These are phyloP conservation scores for Caenorhabditis auriculariae DNA, from an alignment of 2,888 invertebrate genomes.

Conservation along the genomic window DNA sequence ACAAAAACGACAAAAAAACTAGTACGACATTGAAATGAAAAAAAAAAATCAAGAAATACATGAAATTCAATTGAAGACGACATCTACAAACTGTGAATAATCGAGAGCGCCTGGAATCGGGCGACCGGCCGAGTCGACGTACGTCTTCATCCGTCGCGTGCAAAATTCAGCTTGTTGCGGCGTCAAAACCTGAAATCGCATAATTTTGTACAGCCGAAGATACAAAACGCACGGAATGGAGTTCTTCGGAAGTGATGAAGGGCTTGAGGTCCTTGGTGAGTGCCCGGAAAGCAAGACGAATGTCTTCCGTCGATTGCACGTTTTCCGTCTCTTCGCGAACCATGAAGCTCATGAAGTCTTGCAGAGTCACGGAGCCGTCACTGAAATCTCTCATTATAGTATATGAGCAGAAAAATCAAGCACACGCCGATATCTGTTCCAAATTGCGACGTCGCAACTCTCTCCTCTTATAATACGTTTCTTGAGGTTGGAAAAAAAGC, in stretches of 20 bases:
- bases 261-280: constrained; percentile 92
- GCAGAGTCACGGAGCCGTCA: constrained; percentile 94
- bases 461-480: no score
- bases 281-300: constrained; percentile 98
- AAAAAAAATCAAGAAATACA: no score
- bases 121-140: constrained; percentile 85
- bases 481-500: no score
- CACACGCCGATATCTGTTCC: no score
- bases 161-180: constrained; percentile 99
- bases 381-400: no score
- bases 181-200: constrained; percentile 90
- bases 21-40: no score
- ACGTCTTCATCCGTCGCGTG: constrained; percentile 95
- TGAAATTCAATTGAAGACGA: no score
- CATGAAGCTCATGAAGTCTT: constrained; percentile 99
- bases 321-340: constrained; percentile 99
- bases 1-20: no score
- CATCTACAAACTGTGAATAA: constrained; percentile 88
- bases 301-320: constrained; percentile 97
- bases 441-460: no score
- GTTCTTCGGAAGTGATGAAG: constrained; percentile 96
- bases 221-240: constrained; percentile 81
- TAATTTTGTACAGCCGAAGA: not conserved
- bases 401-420: no score
- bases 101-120: constrained; percentile 92